Evolutionary conservation across 2,113 vertebrate genomes (phyloP), one percentile per base, ranked within the genome.

Genomic region (Atractosteus spatula): DNA sequence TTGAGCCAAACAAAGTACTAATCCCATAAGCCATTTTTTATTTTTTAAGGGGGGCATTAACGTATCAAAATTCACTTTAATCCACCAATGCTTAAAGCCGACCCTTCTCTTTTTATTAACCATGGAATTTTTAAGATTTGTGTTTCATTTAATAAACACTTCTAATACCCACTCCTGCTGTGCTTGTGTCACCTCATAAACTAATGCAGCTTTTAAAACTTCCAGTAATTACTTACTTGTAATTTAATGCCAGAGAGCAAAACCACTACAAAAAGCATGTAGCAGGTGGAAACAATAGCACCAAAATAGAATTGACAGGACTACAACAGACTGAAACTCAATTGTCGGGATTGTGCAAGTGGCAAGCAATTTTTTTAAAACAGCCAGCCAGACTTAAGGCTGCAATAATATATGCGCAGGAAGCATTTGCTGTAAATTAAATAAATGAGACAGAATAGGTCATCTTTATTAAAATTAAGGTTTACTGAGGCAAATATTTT

Each of bases 311-410:
- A 47, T 68, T 68, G 66, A n/a, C 42, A 51, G n/a, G 56, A n/a
- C 3, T 57, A 2, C 3, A 16, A 3, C 29, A 68, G 66, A 54
- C 16, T 51, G n/a, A 68, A 68, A 45, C 16, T 11, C 59, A 43
- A 64, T n/a, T 55, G 59, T 51, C 41, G 59, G 54, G 57, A 74
- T 51, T 62, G 54, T 47, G 7, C 42, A 43, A 43, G 61, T 13
- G 54, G 7, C 59, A 62, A 63, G 62, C 73, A 74, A 74, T 74
- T 67, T 70, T 44, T 67, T 69, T 69, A 63, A 64, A 64, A 67
- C 14, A 74, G 45, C 57, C 47, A 29, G 4, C 47, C 3, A 57
- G 0, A 11, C 14, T 69, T 66, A 70, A 69, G 43, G 16, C 59
- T 13, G 55, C 62, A 51, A 64, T 56, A 64, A 13, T 7, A 41